Evolutionary conservation across 2,888 invertebrate genomes (phyloP), one percentile per base, ranked within the genome.

Genomic region (Campopleginae sp.): DNA sequence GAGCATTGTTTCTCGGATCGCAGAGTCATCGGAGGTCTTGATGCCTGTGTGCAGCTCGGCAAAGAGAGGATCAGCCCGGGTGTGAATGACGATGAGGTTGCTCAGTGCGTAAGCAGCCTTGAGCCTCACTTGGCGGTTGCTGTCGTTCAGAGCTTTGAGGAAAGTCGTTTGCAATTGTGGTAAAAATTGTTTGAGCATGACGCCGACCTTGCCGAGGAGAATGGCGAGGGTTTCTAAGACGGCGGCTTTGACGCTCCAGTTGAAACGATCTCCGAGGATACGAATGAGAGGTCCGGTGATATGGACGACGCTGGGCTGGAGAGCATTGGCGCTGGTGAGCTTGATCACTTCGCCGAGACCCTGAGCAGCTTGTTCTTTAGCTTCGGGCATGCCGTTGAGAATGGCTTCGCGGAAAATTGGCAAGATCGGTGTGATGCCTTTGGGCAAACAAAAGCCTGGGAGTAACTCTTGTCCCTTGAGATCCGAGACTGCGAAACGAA

Each of bases 141-240:
- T 96, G 94, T 99, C 99, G 93, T 97, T 97, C 79, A 99, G 95
- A 4, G 99, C 98, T 94, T 99, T 99, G 76, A 99, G 95, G 94
- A 99, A 99, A 23, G 99, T 99, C 1, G 99, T 99, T 95, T 99
- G 99, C 54, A 99, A 95, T 94, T 99, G 99, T 1, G 99, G 99
- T 91, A 99, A 95, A 95, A 99, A 99, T 93, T 99, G 99, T 94
- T 99, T 99, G 93, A 99, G 94, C 96, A 98, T 97, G 51, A 97
- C 96, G 65, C 98, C 98, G 86, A 99, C 98, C 96, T 99, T 99
- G 46, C 96, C 96, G 12, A 99, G 95, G n/a, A 99, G 95, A 85
- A 97, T 96, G 0, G 98, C 98, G 33, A 99, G 95, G 0, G 99
- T 98, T 93, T 99, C 98, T 38, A 99, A 94, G 46, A 99, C 98